Percentiles rank a stretch among this genome's conserved stretches.
phyloP scores from a whole-genome alignment of 2,888 invertebrate species.

The Chrysolina americana region DNA sequence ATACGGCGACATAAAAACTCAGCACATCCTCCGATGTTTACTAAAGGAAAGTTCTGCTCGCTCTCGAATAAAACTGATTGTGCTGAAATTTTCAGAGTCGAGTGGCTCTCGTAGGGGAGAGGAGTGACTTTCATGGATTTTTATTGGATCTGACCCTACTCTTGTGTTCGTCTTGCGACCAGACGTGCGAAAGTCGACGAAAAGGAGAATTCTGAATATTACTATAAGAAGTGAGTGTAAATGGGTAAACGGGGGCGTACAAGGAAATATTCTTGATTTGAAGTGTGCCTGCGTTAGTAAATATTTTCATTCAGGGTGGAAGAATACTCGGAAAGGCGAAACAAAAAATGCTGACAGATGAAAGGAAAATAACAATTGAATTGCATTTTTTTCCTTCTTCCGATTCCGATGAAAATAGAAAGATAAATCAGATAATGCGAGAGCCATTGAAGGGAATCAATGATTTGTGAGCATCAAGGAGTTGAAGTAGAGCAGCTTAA shows the following conservation, averaged over 20 bases:
- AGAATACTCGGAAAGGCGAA: neutral
- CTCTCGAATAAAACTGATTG: constrained; percentile 48
- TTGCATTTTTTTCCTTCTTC: too few relatives aligned
- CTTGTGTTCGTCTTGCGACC: neutral
- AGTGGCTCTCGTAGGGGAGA: constrained; percentile 30
- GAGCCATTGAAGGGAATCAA: too few relatives aligned
- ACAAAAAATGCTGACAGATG: neutral
- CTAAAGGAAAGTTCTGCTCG: constrained; percentile 54
- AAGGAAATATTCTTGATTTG: neutral
- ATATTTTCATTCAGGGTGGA: neutral
- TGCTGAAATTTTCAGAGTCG: constrained; percentile 28
- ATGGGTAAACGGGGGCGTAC: constrained; percentile 10
- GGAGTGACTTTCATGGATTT: constrained; percentile 38
- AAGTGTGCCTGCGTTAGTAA: neutral
- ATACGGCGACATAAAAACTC: constrained; percentile 61
- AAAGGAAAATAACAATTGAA: too few relatives aligned
- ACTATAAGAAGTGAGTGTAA: constrained; percentile 12
- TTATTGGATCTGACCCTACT: constrained; percentile 39
- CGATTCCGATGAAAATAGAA: too few relatives aligned
- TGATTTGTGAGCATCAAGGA: too few relatives aligned
- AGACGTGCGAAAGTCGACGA: constrained; percentile 19
- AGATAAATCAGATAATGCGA: too few relatives aligned
- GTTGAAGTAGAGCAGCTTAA: too few relatives aligned
- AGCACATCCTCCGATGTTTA: constrained; percentile 54
- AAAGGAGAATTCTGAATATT: constrained; percentile 21